Conservation (phyloP, 1,140 invertebrate species). For the Anoplolepis gracilipes region DNA sequence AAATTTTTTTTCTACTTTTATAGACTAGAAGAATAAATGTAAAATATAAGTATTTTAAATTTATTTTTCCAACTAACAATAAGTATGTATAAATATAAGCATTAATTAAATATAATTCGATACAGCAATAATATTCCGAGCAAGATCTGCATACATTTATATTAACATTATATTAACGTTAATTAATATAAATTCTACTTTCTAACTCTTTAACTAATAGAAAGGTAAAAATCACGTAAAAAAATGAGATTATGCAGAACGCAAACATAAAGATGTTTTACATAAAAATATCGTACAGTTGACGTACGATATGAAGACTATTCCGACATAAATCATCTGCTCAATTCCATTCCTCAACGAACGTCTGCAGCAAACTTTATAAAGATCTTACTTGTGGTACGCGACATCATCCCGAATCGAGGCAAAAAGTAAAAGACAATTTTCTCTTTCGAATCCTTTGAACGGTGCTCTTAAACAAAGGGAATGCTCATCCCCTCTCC, state of each 20-base stretch:
- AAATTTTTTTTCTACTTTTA: not conserved
- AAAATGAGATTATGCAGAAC: not conserved
- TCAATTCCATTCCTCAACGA: slow-evolving; percentile 18
- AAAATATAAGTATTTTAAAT: slow-evolving; percentile 1
- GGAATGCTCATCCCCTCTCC: no score
- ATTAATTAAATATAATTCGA: not conserved
- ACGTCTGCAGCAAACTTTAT: not conserved
- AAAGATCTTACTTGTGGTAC: slow-evolving; percentile 26
- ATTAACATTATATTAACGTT: not conserved
- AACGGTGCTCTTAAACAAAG: not conserved
- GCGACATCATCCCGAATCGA: slow-evolving; percentile 19
- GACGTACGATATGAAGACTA: not conserved
- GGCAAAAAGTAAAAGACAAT: slow-evolving; percentile 35
- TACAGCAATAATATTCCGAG: not conserved
- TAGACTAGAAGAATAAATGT: not conserved
- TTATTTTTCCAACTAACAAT: not conserved
- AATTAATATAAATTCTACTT: not conserved
- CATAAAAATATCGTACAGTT: not conserved
- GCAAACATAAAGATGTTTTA: not conserved
- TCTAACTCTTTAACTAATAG: not conserved
- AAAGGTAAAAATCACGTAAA: not conserved
- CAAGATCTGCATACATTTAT: not conserved
- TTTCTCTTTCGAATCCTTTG: slow-evolving; percentile 49
- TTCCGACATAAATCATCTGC: not conserved
- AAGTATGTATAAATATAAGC: not conserved